Percentiles rank a stretch among this genome's conserved stretches.
These are phyloP conservation scores for Enteromius mattozi DNA, from an alignment of 2,797 vertebrate species.

Conservation along the genomic window DNA sequence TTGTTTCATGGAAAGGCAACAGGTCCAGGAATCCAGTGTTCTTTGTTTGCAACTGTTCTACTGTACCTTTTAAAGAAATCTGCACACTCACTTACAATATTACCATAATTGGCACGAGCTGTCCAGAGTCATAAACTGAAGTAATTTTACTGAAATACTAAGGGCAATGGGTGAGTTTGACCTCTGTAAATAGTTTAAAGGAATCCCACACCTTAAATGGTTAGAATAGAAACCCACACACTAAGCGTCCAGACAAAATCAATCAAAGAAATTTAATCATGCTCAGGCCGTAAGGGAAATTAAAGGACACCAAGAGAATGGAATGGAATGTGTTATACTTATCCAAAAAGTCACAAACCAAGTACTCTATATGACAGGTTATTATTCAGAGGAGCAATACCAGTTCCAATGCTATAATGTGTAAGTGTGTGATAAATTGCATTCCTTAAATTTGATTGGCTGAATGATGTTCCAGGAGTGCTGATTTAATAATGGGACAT, in stretches of 20 bases:
- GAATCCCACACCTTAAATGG: conserved; percentile 24
- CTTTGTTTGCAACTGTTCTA: neutral
- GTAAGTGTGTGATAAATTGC: neutral
- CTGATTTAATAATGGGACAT: neutral
- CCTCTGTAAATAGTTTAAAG: conserved; percentile 12
- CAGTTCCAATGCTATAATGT: neutral
- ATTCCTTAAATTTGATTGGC: neutral
- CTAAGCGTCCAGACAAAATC: conserved; percentile 20
- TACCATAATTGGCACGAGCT: conserved; percentile 11
- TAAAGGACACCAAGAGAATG: neutral
- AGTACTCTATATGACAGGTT: neutral
- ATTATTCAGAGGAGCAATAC: neutral
- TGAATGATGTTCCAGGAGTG: neutral
- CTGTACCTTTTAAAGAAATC: conserved; percentile 22
- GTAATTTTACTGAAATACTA: conserved; percentile 4
- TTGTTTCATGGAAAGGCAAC: neutral
- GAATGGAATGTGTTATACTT: neutral
- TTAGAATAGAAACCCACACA: neutral
- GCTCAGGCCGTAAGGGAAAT: neutral
- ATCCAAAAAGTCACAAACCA: neutral
- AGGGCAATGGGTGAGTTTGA: neutral
- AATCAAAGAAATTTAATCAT: neutral
- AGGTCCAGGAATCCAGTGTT: neutral
- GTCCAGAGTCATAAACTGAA: conserved; percentile 9
- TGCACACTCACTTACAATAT: conserved; percentile 12